phyloP scores from a whole-genome alignment of 2,888 invertebrate species.

The Lithosia quadra region DNA sequence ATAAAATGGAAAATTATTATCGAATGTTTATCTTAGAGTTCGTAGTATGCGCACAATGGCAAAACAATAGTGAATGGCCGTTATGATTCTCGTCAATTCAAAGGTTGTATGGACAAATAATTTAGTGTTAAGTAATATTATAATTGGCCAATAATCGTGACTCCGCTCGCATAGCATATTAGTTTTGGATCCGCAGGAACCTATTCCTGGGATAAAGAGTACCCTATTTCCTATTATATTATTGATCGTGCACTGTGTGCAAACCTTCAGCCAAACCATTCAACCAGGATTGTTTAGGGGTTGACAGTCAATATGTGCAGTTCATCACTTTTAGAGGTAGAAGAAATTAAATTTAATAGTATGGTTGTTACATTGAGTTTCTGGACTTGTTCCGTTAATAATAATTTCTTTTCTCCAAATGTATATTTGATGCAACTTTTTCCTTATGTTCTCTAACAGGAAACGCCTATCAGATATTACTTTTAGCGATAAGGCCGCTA shows the following conservation, averaged over 20 bases:
- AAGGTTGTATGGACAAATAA: neutral
- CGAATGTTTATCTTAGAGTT: neutral
- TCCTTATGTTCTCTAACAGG: no score
- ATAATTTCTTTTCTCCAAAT: no score
- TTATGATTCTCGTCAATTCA: constrained; percentile 2
- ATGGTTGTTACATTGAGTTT: no score
- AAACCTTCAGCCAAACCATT: neutral
- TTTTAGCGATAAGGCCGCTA: no score
- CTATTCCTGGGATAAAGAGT: neutral
- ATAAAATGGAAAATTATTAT: neutral
- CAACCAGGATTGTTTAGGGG: neutral
- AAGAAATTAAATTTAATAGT: no score
- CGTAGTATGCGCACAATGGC: constrained; percentile 6
- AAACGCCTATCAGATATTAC: no score
- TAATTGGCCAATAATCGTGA: neutral
- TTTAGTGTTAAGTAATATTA: neutral
- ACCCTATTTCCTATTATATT: neutral
- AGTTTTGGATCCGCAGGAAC: neutral
- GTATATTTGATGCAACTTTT: no score
- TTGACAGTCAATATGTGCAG: neutral
- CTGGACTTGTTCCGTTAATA: no score
- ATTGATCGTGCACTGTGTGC: neutral
- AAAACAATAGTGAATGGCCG: neutral
- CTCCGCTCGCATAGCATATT: neutral
- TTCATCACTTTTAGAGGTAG: neutral